Conservation (phyloP, 2,797 vertebrate genomes). For the Leuciscus waleckii region DNA sequence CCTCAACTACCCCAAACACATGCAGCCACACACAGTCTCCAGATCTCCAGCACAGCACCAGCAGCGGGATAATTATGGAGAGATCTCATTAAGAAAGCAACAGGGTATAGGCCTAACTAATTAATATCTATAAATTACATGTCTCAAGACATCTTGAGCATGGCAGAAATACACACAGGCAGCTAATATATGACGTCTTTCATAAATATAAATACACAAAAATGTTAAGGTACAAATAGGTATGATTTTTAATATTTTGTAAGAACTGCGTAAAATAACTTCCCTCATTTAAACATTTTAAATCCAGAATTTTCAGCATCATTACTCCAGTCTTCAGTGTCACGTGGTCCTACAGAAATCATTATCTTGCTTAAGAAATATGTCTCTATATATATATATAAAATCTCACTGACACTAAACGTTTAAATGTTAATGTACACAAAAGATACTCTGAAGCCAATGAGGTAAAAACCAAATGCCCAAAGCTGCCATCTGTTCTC, state of each 20-base stretch:
- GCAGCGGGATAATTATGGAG: not conserved
- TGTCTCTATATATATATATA: too few species aligned
- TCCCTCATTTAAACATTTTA: too few species aligned
- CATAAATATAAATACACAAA: not conserved
- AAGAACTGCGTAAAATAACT: too few species aligned
- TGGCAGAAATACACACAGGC: not conserved
- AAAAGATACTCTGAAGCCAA: not conserved
- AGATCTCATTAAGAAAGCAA: constrained; percentile 3
- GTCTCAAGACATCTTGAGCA: not conserved
- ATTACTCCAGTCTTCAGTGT: too few species aligned
- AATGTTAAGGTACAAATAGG: too few species aligned
- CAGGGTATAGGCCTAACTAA: not conserved
- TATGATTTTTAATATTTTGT: too few species aligned
- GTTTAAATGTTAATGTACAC: too few species aligned
- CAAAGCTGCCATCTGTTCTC: not conserved
- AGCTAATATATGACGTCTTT: not conserved
- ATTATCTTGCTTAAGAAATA: too few species aligned
- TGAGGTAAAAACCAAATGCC: not conserved
- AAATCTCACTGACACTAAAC: too few species aligned
- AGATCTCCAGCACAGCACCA: constrained; percentile 11
- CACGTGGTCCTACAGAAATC: too few species aligned
- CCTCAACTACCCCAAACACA: constrained; percentile 6
- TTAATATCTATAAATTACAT: too few species aligned
- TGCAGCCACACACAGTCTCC: not conserved
- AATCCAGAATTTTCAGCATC: too few species aligned